Conservation (phyloP, 2,113 vertebrate species). For the Baryphthengus martii region DNA sequence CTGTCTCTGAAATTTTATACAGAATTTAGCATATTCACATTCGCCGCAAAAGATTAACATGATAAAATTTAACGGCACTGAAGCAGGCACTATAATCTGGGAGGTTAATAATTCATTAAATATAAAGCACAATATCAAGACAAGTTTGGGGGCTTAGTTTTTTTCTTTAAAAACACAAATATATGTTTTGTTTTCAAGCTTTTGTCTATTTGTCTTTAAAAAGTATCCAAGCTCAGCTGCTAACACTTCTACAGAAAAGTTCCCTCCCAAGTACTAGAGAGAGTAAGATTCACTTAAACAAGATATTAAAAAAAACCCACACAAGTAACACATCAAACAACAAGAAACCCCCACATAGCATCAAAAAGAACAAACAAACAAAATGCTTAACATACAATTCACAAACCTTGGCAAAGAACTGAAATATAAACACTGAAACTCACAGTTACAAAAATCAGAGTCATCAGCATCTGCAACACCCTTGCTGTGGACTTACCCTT, state of each 20-base stretch:
- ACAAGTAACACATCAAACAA: background rate
- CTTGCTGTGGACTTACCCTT: background rate
- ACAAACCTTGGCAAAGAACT: background rate
- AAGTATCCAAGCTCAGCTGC: background rate
- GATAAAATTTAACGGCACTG: conserved; percentile 20
- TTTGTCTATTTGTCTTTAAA: background rate
- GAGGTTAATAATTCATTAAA: conserved; percentile 48
- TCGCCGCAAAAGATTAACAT: conserved; percentile 39
- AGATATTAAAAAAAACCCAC: background rate
- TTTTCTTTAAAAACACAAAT: background rate
- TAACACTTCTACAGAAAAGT: background rate
- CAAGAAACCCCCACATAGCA: background rate
- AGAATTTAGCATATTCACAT: conserved; percentile 48
- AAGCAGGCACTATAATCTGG: background rate
- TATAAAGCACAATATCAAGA: background rate
- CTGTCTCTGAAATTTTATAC: conserved; percentile 18
- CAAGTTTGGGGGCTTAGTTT: background rate
- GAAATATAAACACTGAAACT: background rate
- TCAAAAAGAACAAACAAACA: background rate
- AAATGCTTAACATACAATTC: background rate
- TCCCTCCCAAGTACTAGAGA: background rate
- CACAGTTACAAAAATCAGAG: background rate
- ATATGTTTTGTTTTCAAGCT: background rate
- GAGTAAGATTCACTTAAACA: background rate
- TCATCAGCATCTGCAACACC: background rate